phyloP scores from a whole-genome alignment of 1,140 invertebrate species.

The Laodelphax striatellus region DNA sequence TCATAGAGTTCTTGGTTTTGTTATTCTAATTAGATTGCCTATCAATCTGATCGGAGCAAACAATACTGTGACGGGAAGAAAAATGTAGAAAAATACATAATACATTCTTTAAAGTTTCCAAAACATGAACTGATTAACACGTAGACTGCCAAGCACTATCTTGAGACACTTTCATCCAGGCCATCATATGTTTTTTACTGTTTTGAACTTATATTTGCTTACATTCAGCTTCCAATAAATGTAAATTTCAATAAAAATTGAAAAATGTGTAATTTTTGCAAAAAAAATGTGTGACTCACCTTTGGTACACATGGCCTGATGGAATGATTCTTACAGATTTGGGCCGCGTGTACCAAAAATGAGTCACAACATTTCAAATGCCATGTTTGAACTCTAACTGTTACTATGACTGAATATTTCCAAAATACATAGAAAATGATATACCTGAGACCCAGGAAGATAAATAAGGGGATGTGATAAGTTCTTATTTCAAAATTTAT shows the following conservation, averaged over 20 bases:
- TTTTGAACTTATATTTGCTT: not conserved
- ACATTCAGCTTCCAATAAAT: not conserved
- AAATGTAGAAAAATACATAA: too few species aligned
- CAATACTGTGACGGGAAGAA: too few species aligned
- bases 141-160: too few species aligned
- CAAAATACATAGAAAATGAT: not conserved
- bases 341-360: not conserved
- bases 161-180: too few species aligned
- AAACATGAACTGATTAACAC: too few species aligned
- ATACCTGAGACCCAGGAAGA: not conserved
- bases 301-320: conserved; percentile 1
- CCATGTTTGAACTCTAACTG: not conserved
- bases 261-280: not conserved
- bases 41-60: too few species aligned
- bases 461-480: not conserved
- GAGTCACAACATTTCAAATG: not conserved
- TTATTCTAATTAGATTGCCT: too few species aligned
- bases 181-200: not conserved
- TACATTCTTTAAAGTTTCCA: too few species aligned
- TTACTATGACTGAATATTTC: not conserved
- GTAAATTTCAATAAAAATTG: not conserved
- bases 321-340: not conserved
- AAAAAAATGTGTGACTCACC: not conserved
- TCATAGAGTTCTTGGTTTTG: too few species aligned
- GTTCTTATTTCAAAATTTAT: not conserved